Conservation (phyloP, 1,140 invertebrate species). For the Caenorhabditis latens region DNA sequence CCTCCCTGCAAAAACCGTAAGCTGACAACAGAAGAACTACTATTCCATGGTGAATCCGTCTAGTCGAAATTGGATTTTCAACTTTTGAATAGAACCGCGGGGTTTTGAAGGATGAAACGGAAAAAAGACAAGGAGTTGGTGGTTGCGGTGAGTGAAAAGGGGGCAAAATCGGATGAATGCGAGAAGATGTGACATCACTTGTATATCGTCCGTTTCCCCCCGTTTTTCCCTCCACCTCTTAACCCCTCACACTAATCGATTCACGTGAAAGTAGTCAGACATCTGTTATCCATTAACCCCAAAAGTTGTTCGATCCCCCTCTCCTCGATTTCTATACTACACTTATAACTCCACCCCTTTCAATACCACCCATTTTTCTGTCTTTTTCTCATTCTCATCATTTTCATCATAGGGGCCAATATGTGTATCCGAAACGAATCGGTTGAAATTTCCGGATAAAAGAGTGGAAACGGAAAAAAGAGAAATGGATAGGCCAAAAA, state of each 20-base stretch:
- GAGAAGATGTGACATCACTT: conserved; percentile 46
- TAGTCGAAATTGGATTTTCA: conserved; percentile 43
- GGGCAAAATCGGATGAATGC: conserved; percentile 27
- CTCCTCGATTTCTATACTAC: neutral
- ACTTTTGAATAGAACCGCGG: conserved; percentile 35
- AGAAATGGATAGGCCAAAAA: neutral
- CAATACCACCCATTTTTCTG: neutral
- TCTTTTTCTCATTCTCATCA: neutral
- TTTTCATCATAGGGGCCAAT: neutral
- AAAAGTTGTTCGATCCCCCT: conserved; percentile 18
- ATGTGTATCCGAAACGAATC: conserved; percentile 27
- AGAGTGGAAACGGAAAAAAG: neutral
- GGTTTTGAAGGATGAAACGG: neutral
- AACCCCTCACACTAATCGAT: conserved; percentile 43
- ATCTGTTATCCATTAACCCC: conserved; percentile 54
- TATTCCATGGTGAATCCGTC: neutral
- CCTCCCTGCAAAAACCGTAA: neutral
- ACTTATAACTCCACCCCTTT: neutral
- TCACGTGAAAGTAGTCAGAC: conserved; percentile 37
- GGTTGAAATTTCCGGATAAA: conserved; percentile 37
- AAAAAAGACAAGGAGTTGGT: neutral
- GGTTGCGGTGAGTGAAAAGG: neutral
- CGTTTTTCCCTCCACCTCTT: neutral
- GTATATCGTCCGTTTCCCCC: conserved; percentile 37
- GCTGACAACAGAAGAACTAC: neutral